Percentiles rank a stretch among this genome's conserved stretches.
These are phyloP conservation scores for Tragelaphus eurycerus DNA, from an alignment of 2,797 vertebrate species.

Conservation along the genomic window DNA sequence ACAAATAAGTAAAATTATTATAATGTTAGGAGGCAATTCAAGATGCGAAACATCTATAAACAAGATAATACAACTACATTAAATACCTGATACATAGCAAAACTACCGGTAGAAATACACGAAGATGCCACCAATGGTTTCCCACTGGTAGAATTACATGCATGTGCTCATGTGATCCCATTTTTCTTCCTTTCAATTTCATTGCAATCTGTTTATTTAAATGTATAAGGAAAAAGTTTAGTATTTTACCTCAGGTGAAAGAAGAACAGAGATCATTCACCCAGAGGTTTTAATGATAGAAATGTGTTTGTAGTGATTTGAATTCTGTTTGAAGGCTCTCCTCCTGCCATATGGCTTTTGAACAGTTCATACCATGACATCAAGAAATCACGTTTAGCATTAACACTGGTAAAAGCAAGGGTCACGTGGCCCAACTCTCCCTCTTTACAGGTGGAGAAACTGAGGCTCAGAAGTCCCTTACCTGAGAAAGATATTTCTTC, in stretches of 20 bases:
- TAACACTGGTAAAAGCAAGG: background rate
- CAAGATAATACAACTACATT: background rate
- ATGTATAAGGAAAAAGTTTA: background rate
- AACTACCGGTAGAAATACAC: background rate
- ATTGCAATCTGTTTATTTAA: background rate
- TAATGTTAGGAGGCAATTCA: background rate
- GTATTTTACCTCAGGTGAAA: background rate
- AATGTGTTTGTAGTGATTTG: background rate
- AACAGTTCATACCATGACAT: background rate
- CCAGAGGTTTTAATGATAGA: conserved; percentile 42
- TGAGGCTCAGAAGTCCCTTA: background rate
- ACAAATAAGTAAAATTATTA: background rate
- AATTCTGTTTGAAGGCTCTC: background rate
- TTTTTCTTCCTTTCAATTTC: background rate
- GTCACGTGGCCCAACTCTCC: background rate
- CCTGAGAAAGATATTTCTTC: background rate
- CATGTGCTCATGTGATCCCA: accelerated
- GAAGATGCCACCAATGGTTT: background rate
- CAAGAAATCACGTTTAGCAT: background rate
- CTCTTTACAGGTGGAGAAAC: background rate
- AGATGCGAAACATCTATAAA: background rate
- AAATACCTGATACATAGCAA: background rate
- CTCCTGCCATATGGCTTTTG: background rate
- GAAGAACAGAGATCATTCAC: conserved; percentile 1
- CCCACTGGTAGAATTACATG: background rate